phyloP scores from a whole-genome alignment of 1,140 invertebrate species.

The Micrasema longulum region DNA sequence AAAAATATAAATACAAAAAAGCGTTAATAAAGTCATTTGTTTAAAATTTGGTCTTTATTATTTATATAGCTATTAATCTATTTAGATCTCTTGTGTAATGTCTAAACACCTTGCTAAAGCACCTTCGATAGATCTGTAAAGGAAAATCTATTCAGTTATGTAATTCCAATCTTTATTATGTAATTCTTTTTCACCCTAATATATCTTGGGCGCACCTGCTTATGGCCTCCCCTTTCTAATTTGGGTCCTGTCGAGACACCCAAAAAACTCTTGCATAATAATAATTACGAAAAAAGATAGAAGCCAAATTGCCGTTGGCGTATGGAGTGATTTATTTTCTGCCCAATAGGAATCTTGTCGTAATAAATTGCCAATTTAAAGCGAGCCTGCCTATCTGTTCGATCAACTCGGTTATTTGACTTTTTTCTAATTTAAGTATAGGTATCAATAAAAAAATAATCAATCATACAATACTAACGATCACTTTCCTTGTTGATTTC shows the following conservation, averaged over 20 bases:
- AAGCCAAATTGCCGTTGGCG: constrained; percentile 13
- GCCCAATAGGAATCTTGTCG: not conserved
- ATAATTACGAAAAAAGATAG: not conserved
- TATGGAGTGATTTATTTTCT: constrained; percentile 13
- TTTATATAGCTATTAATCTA: no score
- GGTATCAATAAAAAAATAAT: no score
- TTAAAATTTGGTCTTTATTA: no score
- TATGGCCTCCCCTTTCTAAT: not conserved
- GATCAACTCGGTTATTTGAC: no score
- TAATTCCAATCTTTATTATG: not conserved
- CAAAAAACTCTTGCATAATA: constrained; percentile 5
- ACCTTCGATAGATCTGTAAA: not conserved
- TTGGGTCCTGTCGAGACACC: not conserved
- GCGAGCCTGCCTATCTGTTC: no score
- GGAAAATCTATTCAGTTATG: constrained; percentile 18
- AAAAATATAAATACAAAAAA: no score
- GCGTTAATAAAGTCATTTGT: no score
- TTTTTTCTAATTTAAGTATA: no score
- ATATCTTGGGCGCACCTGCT: constrained; percentile 6
- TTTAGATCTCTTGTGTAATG: not conserved
- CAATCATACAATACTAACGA: no score
- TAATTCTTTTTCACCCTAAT: not conserved
- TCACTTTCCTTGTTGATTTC: no score
- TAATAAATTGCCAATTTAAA: constrained; percentile 7
- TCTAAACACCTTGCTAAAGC: no score